Base-by-base conservation (phyloP, 2,797 vertebrate species). In the Poecilia wingei region DNA sequence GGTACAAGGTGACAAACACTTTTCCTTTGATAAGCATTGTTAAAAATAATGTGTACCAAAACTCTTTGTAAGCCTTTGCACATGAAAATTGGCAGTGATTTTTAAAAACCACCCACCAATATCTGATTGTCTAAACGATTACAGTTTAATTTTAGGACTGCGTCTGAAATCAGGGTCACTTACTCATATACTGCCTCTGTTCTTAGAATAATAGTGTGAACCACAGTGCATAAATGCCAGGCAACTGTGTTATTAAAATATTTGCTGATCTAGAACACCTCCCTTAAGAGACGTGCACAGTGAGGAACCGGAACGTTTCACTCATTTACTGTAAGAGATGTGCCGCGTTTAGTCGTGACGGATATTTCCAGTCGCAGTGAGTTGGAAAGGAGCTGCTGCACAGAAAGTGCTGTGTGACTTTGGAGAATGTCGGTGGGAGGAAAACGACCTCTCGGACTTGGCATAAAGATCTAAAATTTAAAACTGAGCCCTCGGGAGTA, bases 401-500 rank as follows among this genome's bases (percentile, higher is more conserved):
- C n/a, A 14, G 10, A 69, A 69, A 59, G 31, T 43, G 16, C 49
- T 59, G 14, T n/a, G 28, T 33, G 75, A 75, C 68, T 79, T 68
- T 66, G 55, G 10, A 57, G 28, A 39, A 31, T 41, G 51, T 81
- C 28, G 64, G 33, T 25, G 4, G 25, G 47, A 75, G 46, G 46
- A 49, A 33, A 74, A 75, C 33, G 46, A 33, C 49, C 45, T 57
- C 20, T 77, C 6, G 16, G 33, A 13, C 69, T 64, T 6, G 16
- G 43, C 31, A 47, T 64, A 16, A 68, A 78, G 64, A 80, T 33
- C n/a, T 36, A 36, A 64, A 53, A 78, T 75, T 53, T 45, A 68
- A 77, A 79, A 57, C 43, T 18, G 41, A 69, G 36, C 49, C 61
- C 31, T 28, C 20, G 18, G 74, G 45, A 79, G 39, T 33, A 22